Percentiles rank a stretch among this genome's conserved stretches.
Conservation (phyloP, 35 echinoderm and acorn worm genomes). For the Patiria miniata region DNA sequence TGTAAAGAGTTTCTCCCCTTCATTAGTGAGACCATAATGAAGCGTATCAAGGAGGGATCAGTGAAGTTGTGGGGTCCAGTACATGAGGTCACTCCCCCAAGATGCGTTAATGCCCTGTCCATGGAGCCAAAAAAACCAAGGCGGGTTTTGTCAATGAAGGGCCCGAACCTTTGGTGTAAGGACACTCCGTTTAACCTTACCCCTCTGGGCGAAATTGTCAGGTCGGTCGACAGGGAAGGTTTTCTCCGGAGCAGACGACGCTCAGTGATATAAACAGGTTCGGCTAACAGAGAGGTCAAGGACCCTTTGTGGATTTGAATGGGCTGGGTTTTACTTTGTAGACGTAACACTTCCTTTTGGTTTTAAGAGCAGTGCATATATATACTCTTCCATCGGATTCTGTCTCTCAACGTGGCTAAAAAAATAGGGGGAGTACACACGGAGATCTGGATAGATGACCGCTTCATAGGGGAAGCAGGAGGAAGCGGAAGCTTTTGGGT, state of each 20-base stretch:
- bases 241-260: not conserved
- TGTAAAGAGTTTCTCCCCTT: not conserved
- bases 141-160: not conserved
- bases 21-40: too few relatives aligned
- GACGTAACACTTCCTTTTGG: not conserved
- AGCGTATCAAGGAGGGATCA: not conserved
- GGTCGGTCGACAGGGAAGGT: not conserved
- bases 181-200: not conserved
- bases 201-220: not conserved
- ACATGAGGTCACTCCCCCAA: not conserved
- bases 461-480: too few relatives aligned
- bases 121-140: not conserved
- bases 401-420: not conserved
- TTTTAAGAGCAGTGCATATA: not conserved
- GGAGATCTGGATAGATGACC: too few relatives aligned
- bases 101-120: not conserved
- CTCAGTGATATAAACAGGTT: not conserved
- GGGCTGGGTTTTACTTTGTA: slow-evolving; percentile 2
- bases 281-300: too few relatives aligned
- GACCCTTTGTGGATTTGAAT: too few relatives aligned
- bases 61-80: not conserved
- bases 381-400: not conserved
- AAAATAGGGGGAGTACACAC: not conserved
- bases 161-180: not conserved
- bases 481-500: not conserved